Conservation (phyloP, 1,140 invertebrate genomes). For the Littorina saxatilis region DNA sequence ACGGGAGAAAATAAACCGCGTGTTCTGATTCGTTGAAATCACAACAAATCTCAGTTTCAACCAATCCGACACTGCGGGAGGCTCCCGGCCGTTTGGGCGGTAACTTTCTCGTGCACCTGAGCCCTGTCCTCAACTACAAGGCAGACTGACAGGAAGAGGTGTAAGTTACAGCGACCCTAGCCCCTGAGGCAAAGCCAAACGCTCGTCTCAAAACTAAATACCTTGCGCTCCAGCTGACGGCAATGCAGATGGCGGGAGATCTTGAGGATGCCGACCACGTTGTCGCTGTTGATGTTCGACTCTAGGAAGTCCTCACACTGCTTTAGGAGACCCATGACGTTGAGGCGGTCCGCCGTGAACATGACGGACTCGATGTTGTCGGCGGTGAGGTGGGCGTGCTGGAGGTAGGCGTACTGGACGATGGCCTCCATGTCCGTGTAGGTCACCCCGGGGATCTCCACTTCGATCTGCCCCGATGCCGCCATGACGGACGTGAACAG, state of each 20-base stretch:
- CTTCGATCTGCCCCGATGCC: slow-evolving; percentile 80
- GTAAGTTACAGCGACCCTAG: too few species aligned
- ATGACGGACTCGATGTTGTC: slow-evolving; percentile 88
- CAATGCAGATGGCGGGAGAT: slow-evolving; percentile 87
- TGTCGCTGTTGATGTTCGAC: slow-evolving; percentile 82
- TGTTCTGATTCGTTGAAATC: too few species aligned
- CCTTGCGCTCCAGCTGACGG: slow-evolving; percentile 53
- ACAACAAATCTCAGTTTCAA: too few species aligned
- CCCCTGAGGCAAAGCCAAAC: too few species aligned
- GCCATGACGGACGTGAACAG: slow-evolving; percentile 88
- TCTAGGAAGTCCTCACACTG: slow-evolving; percentile 85
- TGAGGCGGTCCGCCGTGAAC: slow-evolving; percentile 83
- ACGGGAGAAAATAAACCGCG: too few species aligned
- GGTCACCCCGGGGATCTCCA: slow-evolving; percentile 81
- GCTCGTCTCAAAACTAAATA: too few species aligned
- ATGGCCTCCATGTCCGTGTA: slow-evolving; percentile 26
- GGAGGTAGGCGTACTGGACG: slow-evolving; percentile 23
- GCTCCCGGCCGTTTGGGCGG: too few species aligned
- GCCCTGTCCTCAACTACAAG: too few species aligned
- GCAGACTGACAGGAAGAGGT: too few species aligned
- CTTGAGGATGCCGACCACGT: slow-evolving; percentile 87
- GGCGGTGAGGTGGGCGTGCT: slow-evolving; percentile 83
- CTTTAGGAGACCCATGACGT: slow-evolving; percentile 85
- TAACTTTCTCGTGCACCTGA: too few species aligned
- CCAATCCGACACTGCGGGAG: too few species aligned